Evolutionary conservation across 2,113 vertebrate genomes (phyloP).

Genomic region (Motacilla alba): DNA sequence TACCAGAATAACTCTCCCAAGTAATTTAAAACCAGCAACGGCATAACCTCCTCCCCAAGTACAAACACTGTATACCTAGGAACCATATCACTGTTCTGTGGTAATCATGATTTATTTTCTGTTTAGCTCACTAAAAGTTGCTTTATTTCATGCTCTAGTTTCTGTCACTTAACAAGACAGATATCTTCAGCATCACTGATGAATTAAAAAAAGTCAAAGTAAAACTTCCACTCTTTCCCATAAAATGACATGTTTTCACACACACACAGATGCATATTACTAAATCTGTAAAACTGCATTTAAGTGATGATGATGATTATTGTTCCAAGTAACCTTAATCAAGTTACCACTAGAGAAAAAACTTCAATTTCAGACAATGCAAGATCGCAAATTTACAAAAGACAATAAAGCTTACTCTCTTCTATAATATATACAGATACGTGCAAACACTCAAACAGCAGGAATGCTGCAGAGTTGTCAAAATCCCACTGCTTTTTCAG

Average conservation of each 20-base stretch:
- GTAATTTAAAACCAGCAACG: not conserved
- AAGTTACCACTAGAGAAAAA: not conserved
- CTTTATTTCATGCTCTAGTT: not conserved
- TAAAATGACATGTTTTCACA: not conserved
- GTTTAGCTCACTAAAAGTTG: not conserved
- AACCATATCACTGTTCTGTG: not conserved
- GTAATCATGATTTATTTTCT: not conserved
- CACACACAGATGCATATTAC: fast-evolving
- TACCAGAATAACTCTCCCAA: not conserved
- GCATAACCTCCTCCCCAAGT: not conserved
- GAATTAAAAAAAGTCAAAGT: not conserved
- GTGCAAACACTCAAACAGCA: not conserved
- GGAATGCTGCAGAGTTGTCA: not conserved
- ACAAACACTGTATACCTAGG: not conserved
- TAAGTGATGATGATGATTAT: not conserved
- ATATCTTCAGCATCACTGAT: not conserved
- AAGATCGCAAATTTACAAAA: not conserved
- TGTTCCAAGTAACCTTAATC: not conserved
- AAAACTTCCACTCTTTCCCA: not conserved
- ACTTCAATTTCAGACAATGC: not conserved
- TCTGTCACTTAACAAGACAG: not conserved
- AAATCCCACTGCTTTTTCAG: not conserved
- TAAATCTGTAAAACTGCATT: not conserved
- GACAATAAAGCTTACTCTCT: not conserved
- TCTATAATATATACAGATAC: not conserved